Evolutionary conservation across 37 sponge, comb jelly and placozoan species (phyloP).

Genomic region (Theonella swinhoei): DNA sequence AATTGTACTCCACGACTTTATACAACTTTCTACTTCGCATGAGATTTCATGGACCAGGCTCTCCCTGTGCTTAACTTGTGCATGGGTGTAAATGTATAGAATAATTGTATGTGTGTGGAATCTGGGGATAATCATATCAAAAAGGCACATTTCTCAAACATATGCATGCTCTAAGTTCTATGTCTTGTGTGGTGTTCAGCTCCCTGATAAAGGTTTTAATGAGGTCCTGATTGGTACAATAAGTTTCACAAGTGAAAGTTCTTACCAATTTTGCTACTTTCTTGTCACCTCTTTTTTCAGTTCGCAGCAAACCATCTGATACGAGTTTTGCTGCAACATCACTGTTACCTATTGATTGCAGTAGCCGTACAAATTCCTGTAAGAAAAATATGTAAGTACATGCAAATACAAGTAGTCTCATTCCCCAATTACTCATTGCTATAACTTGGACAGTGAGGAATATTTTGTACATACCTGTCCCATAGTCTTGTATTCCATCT

Average conservation of each 20-base stretch:
- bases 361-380: constrained; percentile 63
- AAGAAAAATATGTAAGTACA: background rate
- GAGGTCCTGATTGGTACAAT: too few relatives aligned
- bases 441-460: background rate
- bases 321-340: constrained; percentile 69
- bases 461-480: constrained; percentile 41
- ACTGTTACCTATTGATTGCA: constrained; percentile 3
- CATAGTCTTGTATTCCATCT: constrained; percentile 64
- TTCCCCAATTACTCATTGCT: background rate
- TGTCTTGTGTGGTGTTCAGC: too few relatives aligned
- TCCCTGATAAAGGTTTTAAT: too few relatives aligned
- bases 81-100: too few relatives aligned
- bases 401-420: background rate
- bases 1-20: too few relatives aligned
- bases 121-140: too few relatives aligned
- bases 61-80: too few relatives aligned
- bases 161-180: too few relatives aligned
- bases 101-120: too few relatives aligned
- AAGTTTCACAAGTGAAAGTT: background rate
- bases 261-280: constrained; percentile 64
- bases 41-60: too few relatives aligned
- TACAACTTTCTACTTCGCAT: too few relatives aligned
- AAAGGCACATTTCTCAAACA: too few relatives aligned
- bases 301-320: constrained; percentile 63
- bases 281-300: constrained; percentile 61